Evolutionary conservation across 2,888 invertebrate species (phyloP).

Genomic region (Papilio protenor): DNA sequence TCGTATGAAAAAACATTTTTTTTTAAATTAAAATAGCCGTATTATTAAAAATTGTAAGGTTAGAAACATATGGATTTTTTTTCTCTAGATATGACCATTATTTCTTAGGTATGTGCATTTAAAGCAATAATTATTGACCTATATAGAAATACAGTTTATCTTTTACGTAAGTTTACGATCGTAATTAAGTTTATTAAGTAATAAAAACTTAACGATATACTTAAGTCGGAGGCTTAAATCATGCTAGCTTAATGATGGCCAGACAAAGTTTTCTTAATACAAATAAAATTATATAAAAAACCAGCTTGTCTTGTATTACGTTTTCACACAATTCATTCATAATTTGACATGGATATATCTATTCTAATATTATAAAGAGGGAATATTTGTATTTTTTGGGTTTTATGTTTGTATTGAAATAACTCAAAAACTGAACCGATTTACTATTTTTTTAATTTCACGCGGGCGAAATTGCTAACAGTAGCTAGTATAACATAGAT

Average conservation of each 20-base stretch:
- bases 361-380: too few species aligned
- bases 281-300: conserved; percentile 6
- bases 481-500: too few species aligned
- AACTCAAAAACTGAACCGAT: too few species aligned
- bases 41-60: too few species aligned
- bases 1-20: too few species aligned
- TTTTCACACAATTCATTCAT: background rate
- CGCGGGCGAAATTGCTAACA: too few species aligned
- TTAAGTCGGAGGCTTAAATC: conserved; percentile 16
- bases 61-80: background rate
- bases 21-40: too few species aligned
- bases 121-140: background rate
- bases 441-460: too few species aligned
- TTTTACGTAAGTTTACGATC: conserved; percentile 18
- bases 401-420: too few species aligned
- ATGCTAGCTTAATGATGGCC: background rate
- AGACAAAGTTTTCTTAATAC: conserved; percentile 5
- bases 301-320: background rate
- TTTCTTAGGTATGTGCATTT: background rate
- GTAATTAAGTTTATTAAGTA: conserved; percentile 34
- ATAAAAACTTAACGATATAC: conserved; percentile 38
- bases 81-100: background rate
- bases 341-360: background rate
- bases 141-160: conserved; percentile 10
- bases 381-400: too few species aligned